Conservation (phyloP, 2,888 invertebrate species). For the Ochlodes sylvanus region DNA sequence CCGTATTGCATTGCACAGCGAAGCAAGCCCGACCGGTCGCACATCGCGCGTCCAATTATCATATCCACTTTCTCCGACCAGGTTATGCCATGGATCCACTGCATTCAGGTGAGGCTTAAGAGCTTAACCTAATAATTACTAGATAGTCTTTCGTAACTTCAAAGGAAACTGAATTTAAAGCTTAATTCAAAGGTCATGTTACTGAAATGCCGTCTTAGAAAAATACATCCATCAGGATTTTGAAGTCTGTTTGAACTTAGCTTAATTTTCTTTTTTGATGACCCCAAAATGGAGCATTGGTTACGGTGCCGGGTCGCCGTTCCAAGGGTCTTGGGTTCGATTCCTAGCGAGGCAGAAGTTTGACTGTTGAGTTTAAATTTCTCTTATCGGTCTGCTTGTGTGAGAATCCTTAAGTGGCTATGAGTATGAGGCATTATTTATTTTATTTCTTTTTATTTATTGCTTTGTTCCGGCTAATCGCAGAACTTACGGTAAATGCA, state of each 20-base stretch:
- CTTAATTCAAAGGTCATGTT: neutral
- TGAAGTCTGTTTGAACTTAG: neutral
- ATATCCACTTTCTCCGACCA: slow-evolving; percentile 80
- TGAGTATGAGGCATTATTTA: too few species aligned
- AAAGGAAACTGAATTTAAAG: neutral
- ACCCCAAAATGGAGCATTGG: too few species aligned
- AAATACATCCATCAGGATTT: neutral
- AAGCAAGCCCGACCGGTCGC: slow-evolving; percentile 66
- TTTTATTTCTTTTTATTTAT: too few species aligned
- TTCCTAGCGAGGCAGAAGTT: too few species aligned
- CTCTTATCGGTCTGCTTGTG: too few species aligned
- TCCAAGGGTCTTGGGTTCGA: too few species aligned
- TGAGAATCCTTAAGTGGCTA: too few species aligned
- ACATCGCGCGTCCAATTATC: slow-evolving; percentile 79
- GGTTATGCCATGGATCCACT: slow-evolving; percentile 55
- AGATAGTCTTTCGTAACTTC: neutral
- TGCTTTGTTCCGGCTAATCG: too few species aligned
- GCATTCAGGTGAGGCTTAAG: slow-evolving; percentile 14
- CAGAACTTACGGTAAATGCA: too few species aligned
- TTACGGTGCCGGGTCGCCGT: too few species aligned
- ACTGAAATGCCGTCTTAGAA: neutral
- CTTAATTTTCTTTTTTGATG: too few species aligned
- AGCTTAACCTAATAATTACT: slow-evolving; percentile 12
- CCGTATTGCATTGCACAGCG: slow-evolving; percentile 45
- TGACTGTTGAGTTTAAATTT: too few species aligned